These are phyloP conservation scores for Lutjanus campechanus DNA, from an alignment of 2,797 vertebrate genomes.

Conservation along the genomic window DNA sequence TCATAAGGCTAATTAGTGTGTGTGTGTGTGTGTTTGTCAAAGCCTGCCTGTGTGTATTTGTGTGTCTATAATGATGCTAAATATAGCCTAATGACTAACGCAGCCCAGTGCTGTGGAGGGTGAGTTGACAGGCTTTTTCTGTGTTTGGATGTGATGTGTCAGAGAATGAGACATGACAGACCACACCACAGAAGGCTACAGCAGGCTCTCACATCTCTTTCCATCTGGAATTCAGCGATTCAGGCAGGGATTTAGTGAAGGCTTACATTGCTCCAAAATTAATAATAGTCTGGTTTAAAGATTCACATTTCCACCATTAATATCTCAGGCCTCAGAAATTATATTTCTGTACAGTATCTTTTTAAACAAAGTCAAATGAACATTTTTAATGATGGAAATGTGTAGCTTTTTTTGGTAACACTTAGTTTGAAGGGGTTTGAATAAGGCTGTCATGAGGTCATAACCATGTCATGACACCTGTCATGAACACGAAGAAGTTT, in stretches of 20 bases:
- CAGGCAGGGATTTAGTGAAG: conserved; percentile 31
- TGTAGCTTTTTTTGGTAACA: neutral
- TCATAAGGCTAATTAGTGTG: neutral
- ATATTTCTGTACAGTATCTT: conserved; percentile 4
- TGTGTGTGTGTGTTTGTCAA: conserved; percentile 5
- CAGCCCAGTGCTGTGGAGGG: conserved; percentile 48
- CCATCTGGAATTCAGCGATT: conserved; percentile 44
- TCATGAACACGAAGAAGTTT: too few species aligned
- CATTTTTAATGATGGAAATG: conserved; percentile 1
- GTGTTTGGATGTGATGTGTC: conserved; percentile 55
- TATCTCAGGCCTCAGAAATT: neutral
- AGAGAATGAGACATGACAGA: conserved; percentile 65
- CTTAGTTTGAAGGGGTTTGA: too few species aligned
- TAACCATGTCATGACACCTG: too few species aligned
- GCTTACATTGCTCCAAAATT: conserved; percentile 14
- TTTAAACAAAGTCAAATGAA: conserved; percentile 22
- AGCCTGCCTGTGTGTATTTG: conserved; percentile 38
- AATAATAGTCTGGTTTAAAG: conserved; percentile 22
- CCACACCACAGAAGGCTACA: conserved; percentile 48
- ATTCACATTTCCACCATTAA: conserved; percentile 30
- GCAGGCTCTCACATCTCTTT: conserved; percentile 40
- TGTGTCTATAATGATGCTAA: conserved; percentile 61
- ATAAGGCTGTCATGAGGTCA: too few species aligned
- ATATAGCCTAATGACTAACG: conserved; percentile 77
- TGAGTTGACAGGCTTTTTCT: conserved; percentile 55